Evolutionary conservation across 2,797 vertebrate genomes (phyloP), one percentile per base, ranked within the genome.

Genomic region (Heteromormyrus szaboi): DNA sequence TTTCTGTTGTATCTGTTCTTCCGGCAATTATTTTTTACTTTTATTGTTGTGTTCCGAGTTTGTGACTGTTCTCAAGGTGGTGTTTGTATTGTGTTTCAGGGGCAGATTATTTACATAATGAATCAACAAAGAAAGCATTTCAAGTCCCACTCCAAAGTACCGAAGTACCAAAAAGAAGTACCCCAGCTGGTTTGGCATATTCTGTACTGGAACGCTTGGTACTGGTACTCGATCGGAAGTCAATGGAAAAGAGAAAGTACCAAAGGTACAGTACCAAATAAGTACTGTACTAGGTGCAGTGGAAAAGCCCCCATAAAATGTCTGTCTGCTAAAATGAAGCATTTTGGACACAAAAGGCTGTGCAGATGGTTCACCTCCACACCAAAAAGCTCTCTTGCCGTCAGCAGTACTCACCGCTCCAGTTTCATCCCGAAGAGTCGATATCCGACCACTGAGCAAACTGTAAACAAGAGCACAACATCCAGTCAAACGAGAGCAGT

Each of bases 381-480:
- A 54, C 7, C 25, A 29, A 84, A 48, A 84, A 1, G 68, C 33
- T 41, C 3, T 41, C 17, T 48, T 84, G 8, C 41, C 48, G 6
- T n/a, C 48, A 79, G 65, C 44, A 90, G 65, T 95, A 98, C 99
- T 99, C 93, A 99, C 99, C 93, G 99, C 98, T 97, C 98, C 99
- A 96, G 99, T 99, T 97, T 99, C 99, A 96, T 99, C 99, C 91
- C 98, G 96, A 90, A 99, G 97, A 72, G 98, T 99, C 90, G 99
- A 99, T 95, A 99, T 99, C 96, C 99, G 97, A 93, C 99, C 99
- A 93, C 99, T 99, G 91, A 99, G 97, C 94, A 99, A 97, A 95
- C 98, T 99, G 93, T 83, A 96, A 96, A 11, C 2, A 51, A 88
- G 11, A 88, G 59, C 44, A 89, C 50, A 89, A 6, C 8, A 62